Evolutionary conservation across 2,113 vertebrate species (phyloP).

Genomic region (Leptobrachium ailaonicum): DNA sequence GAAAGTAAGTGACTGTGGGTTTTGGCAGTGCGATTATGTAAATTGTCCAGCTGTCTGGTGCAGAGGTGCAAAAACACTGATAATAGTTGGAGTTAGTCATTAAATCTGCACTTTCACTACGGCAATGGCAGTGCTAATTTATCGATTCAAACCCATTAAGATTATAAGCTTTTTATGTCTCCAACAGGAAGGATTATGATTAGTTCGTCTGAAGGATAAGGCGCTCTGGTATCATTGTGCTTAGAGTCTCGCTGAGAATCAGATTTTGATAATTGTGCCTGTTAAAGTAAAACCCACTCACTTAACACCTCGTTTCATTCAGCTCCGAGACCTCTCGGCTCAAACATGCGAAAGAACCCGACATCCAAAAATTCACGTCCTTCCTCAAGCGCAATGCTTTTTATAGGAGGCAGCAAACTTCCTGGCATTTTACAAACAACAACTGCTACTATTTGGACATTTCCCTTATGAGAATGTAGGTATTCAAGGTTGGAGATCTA

Average conservation of each 20-base stretch:
- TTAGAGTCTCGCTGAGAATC: constrained; percentile 5
- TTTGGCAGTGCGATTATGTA: constrained; percentile 9
- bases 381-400: too few relatives aligned
- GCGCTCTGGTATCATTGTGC: neutral
- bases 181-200: constrained; percentile 23
- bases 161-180: constrained; percentile 33
- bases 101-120: constrained; percentile 55
- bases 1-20: constrained; percentile 31
- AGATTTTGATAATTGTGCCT: constrained; percentile 12
- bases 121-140: constrained; percentile 37
- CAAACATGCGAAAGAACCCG: too few relatives aligned
- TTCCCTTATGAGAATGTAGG: too few relatives aligned
- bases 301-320: neutral
- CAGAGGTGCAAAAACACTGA: constrained; percentile 45
- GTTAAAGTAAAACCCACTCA: constrained; percentile 35
- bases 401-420: too few relatives aligned
- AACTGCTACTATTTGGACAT: too few relatives aligned
- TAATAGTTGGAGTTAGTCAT: constrained; percentile 53
- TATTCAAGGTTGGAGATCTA: too few relatives aligned
- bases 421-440: too few relatives aligned
- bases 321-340: too few relatives aligned
- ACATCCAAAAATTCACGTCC: too few relatives aligned
- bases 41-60: constrained; percentile 10
- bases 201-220: constrained; percentile 20
- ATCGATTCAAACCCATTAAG: constrained; percentile 41